phyloP scores from a whole-genome alignment of 2,888 invertebrate species.

The Microctonus brassicae region DNA sequence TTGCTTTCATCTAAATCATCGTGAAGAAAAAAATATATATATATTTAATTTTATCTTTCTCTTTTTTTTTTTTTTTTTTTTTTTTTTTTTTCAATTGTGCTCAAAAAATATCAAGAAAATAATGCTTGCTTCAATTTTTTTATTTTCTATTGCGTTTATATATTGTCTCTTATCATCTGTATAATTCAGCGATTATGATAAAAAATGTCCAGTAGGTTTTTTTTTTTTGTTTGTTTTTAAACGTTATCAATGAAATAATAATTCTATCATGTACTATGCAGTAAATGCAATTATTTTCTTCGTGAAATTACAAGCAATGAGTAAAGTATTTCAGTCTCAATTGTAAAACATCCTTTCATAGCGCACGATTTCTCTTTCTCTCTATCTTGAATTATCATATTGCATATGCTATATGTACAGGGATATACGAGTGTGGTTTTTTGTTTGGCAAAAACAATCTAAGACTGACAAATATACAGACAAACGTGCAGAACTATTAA shows the following conservation, averaged over 20 bases:
- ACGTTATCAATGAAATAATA: background rate
- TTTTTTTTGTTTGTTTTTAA: background rate
- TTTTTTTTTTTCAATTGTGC: background rate
- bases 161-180: background rate
- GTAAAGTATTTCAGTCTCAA: background rate
- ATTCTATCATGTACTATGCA: background rate
- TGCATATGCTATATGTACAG: conserved; percentile 43
- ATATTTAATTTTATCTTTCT: background rate
- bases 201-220: background rate
- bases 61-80: background rate
- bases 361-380: background rate
- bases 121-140: background rate
- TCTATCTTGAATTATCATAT: conserved; percentile 30
- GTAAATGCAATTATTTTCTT: background rate
- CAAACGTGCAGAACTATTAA: conserved; percentile 65
- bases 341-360: background rate
- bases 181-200: background rate
- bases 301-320: background rate
- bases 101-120: background rate
- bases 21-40: background rate
- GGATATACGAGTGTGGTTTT: conserved; percentile 39
- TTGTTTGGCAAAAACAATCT: conserved; percentile 65
- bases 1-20: conserved; percentile 1
- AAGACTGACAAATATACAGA: conserved; percentile 68
- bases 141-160: background rate